These are phyloP conservation scores for Pygoscelis adeliae DNA, from an alignment of 2,113 vertebrate genomes.

Conservation along the genomic window DNA sequence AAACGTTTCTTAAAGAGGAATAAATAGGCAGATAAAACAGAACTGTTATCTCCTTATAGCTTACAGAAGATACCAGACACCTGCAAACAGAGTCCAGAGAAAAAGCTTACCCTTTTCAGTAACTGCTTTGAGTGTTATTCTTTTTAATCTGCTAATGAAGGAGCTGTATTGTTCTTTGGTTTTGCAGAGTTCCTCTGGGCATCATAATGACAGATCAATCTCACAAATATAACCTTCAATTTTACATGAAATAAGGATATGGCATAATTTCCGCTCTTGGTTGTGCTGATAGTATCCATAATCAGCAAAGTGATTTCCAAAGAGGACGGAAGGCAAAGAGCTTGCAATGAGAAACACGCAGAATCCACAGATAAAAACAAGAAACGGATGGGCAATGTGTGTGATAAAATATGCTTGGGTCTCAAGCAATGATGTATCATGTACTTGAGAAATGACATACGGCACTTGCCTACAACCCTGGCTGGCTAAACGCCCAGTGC, in stretches of 20 bases:
- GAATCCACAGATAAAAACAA: slow-evolving; percentile 31
- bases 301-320: background rate
- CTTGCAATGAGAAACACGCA: background rate
- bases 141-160: background rate
- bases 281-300: background rate
- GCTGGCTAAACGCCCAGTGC: background rate
- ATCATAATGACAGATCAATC: background rate
- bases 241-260: background rate
- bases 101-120: background rate
- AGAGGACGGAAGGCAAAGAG: slow-evolving; percentile 34
- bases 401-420: slow-evolving; percentile 8
- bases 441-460: slow-evolving; percentile 50
- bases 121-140: background rate
- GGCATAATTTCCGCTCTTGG: background rate
- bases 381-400: background rate
- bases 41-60: background rate
- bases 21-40: background rate
- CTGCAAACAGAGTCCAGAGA: background rate
- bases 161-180: background rate
- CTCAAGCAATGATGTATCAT: background rate
- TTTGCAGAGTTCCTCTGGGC: background rate
- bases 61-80: background rate
- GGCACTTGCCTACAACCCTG: slow-evolving; percentile 52
- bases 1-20: background rate
- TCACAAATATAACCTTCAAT: background rate